Evolutionary conservation across 2,888 invertebrate species (phyloP).

Genomic region (Epirrita christyi): DNA sequence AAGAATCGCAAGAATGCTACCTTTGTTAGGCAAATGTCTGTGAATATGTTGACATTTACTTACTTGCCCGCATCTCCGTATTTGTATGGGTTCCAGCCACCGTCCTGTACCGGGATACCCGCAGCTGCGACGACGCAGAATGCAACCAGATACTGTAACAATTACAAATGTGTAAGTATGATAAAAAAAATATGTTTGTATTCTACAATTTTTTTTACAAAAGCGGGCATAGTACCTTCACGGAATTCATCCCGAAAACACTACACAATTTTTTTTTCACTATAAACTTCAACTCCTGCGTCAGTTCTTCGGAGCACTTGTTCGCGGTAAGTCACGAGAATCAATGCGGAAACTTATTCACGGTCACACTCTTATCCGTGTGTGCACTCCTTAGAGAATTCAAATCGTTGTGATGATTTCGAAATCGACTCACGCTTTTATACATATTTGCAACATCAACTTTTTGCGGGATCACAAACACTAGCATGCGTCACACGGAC

Average conservation of each 20-base stretch:
- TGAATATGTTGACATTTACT: constrained; percentile 64
- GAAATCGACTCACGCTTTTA: constrained; percentile 80
- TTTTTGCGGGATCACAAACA: constrained; percentile 63
- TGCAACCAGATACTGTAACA: constrained; percentile 61
- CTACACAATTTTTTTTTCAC: constrained; percentile 46
- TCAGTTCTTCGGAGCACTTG: constrained; percentile 52
- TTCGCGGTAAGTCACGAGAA: constrained; percentile 57
- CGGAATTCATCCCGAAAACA: constrained; percentile 68
- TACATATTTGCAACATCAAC: constrained; percentile 81
- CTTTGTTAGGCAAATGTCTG: constrained; percentile 35
- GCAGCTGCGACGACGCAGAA: constrained; percentile 63
- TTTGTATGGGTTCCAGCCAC: constrained; percentile 71
- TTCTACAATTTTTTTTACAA: constrained; percentile 7
- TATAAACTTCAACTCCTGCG: constrained; percentile 38
- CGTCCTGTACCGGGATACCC: constrained; percentile 64
- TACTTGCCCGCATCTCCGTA: constrained; percentile 75
- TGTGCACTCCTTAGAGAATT: constrained; percentile 78
- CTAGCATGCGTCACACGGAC: constrained; percentile 51
- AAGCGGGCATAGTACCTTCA: constrained; percentile 53
- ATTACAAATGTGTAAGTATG: constrained; percentile 5
- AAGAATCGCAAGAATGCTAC: constrained; percentile 27
- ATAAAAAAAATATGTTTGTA: constrained; percentile 7
- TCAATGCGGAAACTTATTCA: constrained; percentile 73
- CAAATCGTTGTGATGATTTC: constrained; percentile 83
- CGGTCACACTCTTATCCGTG: constrained; percentile 59